Conservation (phyloP, 2,888 invertebrate genomes). For the Cybosia mesomella region DNA sequence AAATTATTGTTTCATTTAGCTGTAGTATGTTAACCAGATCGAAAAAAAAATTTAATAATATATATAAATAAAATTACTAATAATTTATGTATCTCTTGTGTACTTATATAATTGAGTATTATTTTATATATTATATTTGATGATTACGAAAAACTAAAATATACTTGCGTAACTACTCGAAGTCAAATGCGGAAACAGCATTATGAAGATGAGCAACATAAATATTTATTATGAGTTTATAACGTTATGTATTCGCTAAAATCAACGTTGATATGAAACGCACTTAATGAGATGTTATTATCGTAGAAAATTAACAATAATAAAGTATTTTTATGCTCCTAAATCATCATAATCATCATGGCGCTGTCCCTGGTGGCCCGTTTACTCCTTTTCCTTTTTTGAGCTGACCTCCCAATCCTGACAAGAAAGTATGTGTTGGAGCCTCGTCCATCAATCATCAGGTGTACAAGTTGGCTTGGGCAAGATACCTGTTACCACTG, state of each 20-base stretch:
- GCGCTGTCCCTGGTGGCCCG: too few relatives aligned
- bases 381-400: too few relatives aligned
- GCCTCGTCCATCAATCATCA: too few relatives aligned
- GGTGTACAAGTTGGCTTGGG: too few relatives aligned
- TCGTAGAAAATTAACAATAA: background rate
- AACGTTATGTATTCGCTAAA: background rate
- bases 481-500: too few relatives aligned
- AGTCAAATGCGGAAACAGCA: slow-evolving; percentile 36
- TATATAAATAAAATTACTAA: background rate
- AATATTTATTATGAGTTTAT: slow-evolving; percentile 19
- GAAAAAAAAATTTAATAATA: too few relatives aligned
- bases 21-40: too few relatives aligned
- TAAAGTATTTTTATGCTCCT: too few relatives aligned
- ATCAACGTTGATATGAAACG: background rate
- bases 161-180: slow-evolving; percentile 17
- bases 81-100: background rate
- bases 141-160: slow-evolving; percentile 5
- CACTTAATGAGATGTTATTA: background rate
- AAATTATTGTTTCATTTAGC: too few relatives aligned
- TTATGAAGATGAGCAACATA: slow-evolving; percentile 22
- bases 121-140: background rate
- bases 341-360: too few relatives aligned
- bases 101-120: background rate
- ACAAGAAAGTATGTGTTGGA: too few relatives aligned
- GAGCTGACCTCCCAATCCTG: too few relatives aligned